Evolutionary conservation across 92 coral and sea anemone species (phyloP).

Genomic region (Actinostola sp.): DNA sequence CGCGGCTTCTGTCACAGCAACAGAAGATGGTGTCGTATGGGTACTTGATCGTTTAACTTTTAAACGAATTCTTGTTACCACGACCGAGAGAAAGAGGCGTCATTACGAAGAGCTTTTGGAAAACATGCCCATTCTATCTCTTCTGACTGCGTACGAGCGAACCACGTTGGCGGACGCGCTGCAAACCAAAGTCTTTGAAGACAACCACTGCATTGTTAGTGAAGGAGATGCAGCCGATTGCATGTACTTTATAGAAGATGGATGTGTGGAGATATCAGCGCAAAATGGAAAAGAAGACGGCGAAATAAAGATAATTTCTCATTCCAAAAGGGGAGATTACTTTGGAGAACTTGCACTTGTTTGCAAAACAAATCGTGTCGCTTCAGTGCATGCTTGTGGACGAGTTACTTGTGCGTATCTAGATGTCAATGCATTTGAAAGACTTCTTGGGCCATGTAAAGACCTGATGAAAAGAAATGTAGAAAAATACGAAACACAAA

Average conservation of each 20-base stretch:
- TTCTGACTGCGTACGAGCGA: slow-evolving; percentile 56
- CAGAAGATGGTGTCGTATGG: slow-evolving; percentile 49
- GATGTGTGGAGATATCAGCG: slow-evolving; percentile 41
- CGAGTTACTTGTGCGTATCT: slow-evolving; percentile 50
- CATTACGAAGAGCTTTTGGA: slow-evolving; percentile 48
- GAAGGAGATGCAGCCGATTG: slow-evolving; percentile 47
- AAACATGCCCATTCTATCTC: slow-evolving; percentile 41
- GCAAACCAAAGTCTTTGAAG: slow-evolving; percentile 39
- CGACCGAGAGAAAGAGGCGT: slow-evolving; percentile 53
- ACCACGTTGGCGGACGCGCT: slow-evolving; percentile 51
- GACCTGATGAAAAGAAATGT: slow-evolving; percentile 51
- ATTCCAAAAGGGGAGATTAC: slow-evolving; percentile 47
- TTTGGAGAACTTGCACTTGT: slow-evolving; percentile 65
- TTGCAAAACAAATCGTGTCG: slow-evolving; percentile 34
- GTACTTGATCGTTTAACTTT: slow-evolving; percentile 53
- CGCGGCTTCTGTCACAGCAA: slow-evolving; percentile 49
- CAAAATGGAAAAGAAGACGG: slow-evolving; percentile 14
- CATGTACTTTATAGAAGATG: slow-evolving; percentile 57
- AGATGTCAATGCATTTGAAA: slow-evolving; percentile 54
- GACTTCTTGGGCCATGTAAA: slow-evolving; percentile 57
- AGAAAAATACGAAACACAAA: slow-evolving; percentile 43
- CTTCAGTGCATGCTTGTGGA: slow-evolving; percentile 49
- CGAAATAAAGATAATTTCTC: slow-evolving; percentile 28
- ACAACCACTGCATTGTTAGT: slow-evolving; percentile 47
- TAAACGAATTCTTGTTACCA: slow-evolving; percentile 51